Base-by-base conservation (phyloP, 2,888 invertebrate species). In the Tetheella fluctuosa region DNA sequence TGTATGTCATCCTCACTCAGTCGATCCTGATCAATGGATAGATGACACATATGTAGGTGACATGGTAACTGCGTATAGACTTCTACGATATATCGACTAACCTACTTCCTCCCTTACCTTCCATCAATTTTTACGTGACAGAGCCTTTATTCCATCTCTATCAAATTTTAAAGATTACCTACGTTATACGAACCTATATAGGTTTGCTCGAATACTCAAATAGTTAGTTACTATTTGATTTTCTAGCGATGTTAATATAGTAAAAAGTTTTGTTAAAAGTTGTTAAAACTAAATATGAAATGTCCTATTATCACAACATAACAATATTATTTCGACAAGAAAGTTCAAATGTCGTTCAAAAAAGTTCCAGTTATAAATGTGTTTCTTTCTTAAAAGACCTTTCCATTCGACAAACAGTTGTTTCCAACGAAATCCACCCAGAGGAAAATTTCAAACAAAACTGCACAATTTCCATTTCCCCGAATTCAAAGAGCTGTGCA, bases 391-490 rank as follows among this genome's bases (percentile, higher is more conserved):
- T 20, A 48, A 48, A 6, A 20, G 48, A 30, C 10, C 17, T 28
- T 5, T 8, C 28, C 17, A 54, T 54, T 28, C 17, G 15, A 48
- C 2, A 54, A n/a, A 54, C 25, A 54, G 54, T 28, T 25, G 54
- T 54, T 54, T 28, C n/a, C 25, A 48, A 25, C 28, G 17, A 54
- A 54, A 54, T 25, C 17, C 25, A 54, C 10, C 25, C 23, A 20
- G 10, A 12, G 54, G 54, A 59, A 57, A 57, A 48, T 63, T 59
- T 60, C 39, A 52, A 59, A 56, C 23, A 57, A 60, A 64, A 61
- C 60, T 60, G 54, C 59, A 63, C 61, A 55, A 59, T 74, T 69
- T 64, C 68, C 65, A 68, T 73, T 60, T 59, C 39, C 58, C 30
- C 25, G 57, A 60, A 58, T 59, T 63, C 59, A 37, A 60, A 53